Evolutionary conservation across 2,888 invertebrate genomes (phyloP).

Genomic region (Phlogophora meticulosa): DNA sequence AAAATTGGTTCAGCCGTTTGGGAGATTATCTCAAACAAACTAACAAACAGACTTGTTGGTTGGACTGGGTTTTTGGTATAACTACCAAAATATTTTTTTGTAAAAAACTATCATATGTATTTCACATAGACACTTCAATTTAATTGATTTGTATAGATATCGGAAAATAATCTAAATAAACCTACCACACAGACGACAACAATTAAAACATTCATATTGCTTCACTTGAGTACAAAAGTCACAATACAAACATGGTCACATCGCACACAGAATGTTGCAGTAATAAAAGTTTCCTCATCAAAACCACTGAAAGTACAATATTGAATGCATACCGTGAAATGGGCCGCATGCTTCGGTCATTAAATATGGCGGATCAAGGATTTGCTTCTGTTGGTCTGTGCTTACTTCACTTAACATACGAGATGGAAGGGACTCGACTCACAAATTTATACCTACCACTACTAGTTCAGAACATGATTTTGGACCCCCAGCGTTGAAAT

Average conservation of each 20-base stretch:
- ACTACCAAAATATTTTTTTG: no score
- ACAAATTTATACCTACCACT: no score
- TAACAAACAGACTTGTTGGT: no score
- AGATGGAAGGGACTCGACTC: no score
- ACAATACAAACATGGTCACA: conserved; percentile 34
- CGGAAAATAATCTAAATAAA: not conserved
- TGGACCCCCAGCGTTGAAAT: no score
- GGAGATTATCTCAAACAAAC: no score
- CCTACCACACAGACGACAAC: conserved; percentile 44
- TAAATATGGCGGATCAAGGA: not conserved
- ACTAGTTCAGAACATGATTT: no score
- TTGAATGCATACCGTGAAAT: conserved; percentile 72
- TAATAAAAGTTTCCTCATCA: conserved; percentile 65
- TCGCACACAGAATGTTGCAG: conserved; percentile 20
- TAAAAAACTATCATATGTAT: no score
- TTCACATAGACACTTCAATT: no score
- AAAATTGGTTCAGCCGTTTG: no score
- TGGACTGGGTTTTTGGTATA: no score
- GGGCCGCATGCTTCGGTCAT: conserved; percentile 10
- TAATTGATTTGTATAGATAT: no score
- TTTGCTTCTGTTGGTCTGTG: conserved; percentile 6
- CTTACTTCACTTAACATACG: not conserved
- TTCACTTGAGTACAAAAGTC: conserved; percentile 19
- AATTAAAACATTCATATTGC: conserved; percentile 54
- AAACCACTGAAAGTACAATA: conserved; percentile 42